Percentiles rank a stretch among this genome's conserved stretches.
Evolutionary conservation across 2,888 invertebrate genomes (phyloP).

Genomic region (Hetaerina titia): DNA sequence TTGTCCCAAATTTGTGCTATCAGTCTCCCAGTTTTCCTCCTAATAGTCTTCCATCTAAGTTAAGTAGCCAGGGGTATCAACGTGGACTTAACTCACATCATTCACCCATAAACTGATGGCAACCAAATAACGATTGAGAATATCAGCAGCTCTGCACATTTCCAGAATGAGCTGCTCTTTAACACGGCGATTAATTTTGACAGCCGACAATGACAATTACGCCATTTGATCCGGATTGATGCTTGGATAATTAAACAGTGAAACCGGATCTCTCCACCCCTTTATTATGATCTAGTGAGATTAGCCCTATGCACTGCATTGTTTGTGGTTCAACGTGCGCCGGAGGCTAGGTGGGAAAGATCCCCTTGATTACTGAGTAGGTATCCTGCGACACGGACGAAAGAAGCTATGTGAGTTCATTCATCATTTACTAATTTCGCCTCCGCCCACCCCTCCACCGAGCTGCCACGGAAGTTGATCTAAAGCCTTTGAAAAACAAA

Average conservation of each 20-base stretch:
- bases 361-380: conserved; percentile 18
- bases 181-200: neutral
- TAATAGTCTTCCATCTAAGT: too few species aligned
- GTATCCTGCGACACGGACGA: neutral
- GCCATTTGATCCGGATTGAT: neutral
- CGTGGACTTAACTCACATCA: neutral
- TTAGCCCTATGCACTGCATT: neutral
- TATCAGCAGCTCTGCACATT: too few species aligned
- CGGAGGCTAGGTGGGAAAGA: neutral
- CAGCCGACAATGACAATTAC: neutral
- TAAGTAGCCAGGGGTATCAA: too few species aligned
- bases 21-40: too few species aligned
- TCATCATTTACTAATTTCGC: conserved; percentile 61
- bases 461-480: conserved; percentile 61
- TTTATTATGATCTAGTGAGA: neutral
- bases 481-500: conserved; percentile 62
- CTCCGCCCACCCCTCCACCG: neutral
- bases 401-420: conserved; percentile 50
- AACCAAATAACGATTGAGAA: too few species aligned
- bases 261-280: neutral
- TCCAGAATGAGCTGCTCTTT: too few species aligned
- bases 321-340: neutral
- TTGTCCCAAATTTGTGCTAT: too few species aligned
- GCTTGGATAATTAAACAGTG: neutral
- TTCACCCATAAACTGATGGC: too few species aligned